These are phyloP conservation scores for Drosophila mauritiana DNA, from an alignment of 1,140 invertebrate genomes.

Conservation along the genomic window DNA sequence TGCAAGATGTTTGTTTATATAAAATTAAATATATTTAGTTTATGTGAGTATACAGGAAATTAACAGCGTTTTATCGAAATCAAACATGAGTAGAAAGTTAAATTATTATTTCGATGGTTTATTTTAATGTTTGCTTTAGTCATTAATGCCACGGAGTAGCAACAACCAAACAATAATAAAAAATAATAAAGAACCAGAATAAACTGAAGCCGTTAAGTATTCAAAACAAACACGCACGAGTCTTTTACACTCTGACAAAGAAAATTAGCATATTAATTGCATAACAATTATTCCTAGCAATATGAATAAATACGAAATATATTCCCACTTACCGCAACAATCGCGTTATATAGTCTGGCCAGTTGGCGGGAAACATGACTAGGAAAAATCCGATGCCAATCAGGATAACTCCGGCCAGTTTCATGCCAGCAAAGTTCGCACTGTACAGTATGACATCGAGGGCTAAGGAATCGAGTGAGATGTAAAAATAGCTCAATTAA, in stretches of 20 bases:
- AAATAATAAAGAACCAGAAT: slow-evolving; percentile 38
- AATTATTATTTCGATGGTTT: slow-evolving; percentile 43
- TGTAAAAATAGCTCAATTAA: background rate
- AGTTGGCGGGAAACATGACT: slow-evolving; percentile 97
- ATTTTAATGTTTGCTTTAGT: slow-evolving; percentile 43
- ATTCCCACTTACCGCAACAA: slow-evolving; percentile 89
- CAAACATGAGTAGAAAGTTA: slow-evolving; percentile 32
- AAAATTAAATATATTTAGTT: slow-evolving; percentile 76
- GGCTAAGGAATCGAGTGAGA: slow-evolving; percentile 86
- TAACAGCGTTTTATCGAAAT: slow-evolving; percentile 42
- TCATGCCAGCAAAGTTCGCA: slow-evolving; percentile 96
- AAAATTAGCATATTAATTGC: slow-evolving; percentile 74
- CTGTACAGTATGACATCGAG: slow-evolving; percentile 94
- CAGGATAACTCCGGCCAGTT: slow-evolving; percentile 95
- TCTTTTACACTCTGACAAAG: slow-evolving; percentile 64
- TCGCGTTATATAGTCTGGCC: slow-evolving; percentile 96
- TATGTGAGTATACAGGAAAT: slow-evolving; percentile 64
- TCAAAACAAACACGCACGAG: slow-evolving; percentile 68
- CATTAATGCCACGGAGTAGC: slow-evolving; percentile 38
- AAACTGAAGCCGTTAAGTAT: slow-evolving; percentile 42
- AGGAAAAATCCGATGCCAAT: slow-evolving; percentile 96
- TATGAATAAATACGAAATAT: slow-evolving; percentile 50
- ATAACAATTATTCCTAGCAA: slow-evolving; percentile 60
- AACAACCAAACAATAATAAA: slow-evolving; percentile 15
- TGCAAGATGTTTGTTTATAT: slow-evolving; percentile 84